A percentile compares a stretch with the other conserved stretches of the same genome.
These are phyloP conservation scores for Drosophila melanosoma DNA, from an alignment of 2,888 invertebrate genomes.

Conservation along the genomic window DNA sequence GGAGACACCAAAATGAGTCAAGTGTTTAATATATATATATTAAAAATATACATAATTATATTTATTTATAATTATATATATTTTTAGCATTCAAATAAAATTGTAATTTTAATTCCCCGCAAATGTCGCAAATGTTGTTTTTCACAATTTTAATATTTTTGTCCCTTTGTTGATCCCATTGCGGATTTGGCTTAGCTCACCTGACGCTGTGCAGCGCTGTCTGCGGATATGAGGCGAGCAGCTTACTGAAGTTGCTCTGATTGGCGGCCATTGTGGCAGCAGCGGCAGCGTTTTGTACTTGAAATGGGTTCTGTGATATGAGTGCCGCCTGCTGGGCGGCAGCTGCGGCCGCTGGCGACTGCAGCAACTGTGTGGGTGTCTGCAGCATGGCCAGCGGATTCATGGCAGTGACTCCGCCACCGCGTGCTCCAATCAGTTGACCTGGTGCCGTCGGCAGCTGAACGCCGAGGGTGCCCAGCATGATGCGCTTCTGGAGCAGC, in stretches of 20 bases:
- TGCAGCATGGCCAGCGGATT: constrained; percentile 87
- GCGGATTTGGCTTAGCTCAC: constrained; percentile 64
- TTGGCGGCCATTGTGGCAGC: constrained; percentile 87
- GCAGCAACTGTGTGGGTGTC: constrained; percentile 84
- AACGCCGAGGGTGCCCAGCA: constrained; percentile 88
- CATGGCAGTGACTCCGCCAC: constrained; percentile 85
- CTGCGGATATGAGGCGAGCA: constrained; percentile 88
- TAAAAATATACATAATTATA: neutral
- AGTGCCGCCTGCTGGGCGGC: constrained; percentile 85
- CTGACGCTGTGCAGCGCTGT: constrained; percentile 85
- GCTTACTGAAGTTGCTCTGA: constrained; percentile 88
- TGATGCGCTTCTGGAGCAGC: constrained; percentile 89
- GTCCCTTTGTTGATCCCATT: neutral
- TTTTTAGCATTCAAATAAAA: neutral
- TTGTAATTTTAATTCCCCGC: neutral
- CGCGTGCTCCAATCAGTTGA: constrained; percentile 85
- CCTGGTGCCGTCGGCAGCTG: constrained; percentile 88
- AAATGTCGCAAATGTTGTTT: neutral
- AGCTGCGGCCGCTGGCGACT: constrained; percentile 82
- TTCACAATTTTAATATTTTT: neutral
- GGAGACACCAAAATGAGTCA: neutral
- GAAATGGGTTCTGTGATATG: constrained; percentile 85
- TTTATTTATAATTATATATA: neutral
- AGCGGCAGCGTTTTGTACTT: constrained; percentile 87
- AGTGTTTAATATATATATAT: neutral